A percentile compares a stretch with the other conserved stretches of the same genome.
Evolutionary conservation across 2,888 invertebrate genomes (phyloP).

Genomic region (Spisula subtruncata): DNA sequence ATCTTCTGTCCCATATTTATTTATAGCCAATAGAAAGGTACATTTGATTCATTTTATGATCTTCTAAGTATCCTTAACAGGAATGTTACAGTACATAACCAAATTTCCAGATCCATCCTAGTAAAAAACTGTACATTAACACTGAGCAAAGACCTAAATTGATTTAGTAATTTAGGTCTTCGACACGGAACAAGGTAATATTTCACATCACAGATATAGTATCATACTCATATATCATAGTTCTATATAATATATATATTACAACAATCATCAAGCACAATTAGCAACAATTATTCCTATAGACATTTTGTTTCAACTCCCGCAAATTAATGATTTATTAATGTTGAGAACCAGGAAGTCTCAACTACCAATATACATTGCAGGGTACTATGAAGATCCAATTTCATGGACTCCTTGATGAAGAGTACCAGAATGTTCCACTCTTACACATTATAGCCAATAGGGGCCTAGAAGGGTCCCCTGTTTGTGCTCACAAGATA

Average conservation of each 20-base stretch:
- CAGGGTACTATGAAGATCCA: background rate
- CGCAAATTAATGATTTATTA: no score
- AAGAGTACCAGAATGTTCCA: background rate
- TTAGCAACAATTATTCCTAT: background rate
- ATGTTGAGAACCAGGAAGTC: background rate
- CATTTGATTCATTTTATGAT: no score
- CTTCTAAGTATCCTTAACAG: background rate
- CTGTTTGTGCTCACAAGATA: background rate
- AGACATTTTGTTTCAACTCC: background rate
- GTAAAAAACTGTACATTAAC: background rate
- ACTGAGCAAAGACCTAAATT: no score
- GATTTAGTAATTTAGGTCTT: no score
- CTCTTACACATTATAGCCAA: background rate
- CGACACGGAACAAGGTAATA: background rate
- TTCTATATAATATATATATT: conserved; percentile 12
- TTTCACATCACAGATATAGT: conserved; percentile 13
- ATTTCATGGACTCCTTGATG: background rate
- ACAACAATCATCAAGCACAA: conserved; percentile 20
- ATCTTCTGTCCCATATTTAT: no score
- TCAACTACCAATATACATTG: background rate
- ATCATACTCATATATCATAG: background rate
- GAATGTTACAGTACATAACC: background rate
- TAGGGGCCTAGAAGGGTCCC: background rate
- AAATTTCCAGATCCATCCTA: background rate
- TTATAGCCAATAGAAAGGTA: no score